Evolutionary conservation across 2,888 invertebrate species (phyloP).

Genomic region (Cataglyphis altisquamis): DNA sequence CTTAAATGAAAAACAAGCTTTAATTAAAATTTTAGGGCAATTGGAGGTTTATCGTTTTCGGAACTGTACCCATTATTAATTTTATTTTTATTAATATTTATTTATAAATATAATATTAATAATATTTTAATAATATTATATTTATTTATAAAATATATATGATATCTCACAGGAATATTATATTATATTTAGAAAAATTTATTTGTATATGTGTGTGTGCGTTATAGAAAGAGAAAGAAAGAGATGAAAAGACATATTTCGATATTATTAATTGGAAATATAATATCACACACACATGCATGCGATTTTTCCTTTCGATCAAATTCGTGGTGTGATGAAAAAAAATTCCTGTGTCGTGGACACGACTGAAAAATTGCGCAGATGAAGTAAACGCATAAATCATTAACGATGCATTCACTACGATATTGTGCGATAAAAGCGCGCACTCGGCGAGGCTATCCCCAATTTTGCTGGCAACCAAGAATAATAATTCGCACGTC

Average conservation of each 20-base stretch:
- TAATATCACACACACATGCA: neutral
- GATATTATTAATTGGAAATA: neutral
- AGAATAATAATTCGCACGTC: slow-evolving; percentile 51
- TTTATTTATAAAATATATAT: neutral
- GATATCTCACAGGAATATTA: neutral
- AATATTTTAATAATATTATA: neutral
- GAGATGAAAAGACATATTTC: neutral
- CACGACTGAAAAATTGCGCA: slow-evolving; percentile 2
- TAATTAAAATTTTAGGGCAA: too few species aligned
- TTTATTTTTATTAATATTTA: neutral
- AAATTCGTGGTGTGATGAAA: neutral
- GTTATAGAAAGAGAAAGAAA: neutral
- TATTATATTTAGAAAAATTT: neutral
- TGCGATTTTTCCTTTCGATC: neutral
- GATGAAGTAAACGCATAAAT: neutral
- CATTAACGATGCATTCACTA: slow-evolving; percentile 28
- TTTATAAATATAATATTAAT: neutral
- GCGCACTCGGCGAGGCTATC: neutral
- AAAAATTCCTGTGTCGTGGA: neutral
- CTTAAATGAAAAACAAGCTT: too few species aligned
- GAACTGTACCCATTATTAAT: too few species aligned
- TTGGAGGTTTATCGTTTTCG: too few species aligned
- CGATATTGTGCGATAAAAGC: neutral
- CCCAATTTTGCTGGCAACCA: slow-evolving; percentile 11
- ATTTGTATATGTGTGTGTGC: neutral